Conservation (phyloP, 2,888 invertebrate genomes). For the Invenusta paracnida region DNA sequence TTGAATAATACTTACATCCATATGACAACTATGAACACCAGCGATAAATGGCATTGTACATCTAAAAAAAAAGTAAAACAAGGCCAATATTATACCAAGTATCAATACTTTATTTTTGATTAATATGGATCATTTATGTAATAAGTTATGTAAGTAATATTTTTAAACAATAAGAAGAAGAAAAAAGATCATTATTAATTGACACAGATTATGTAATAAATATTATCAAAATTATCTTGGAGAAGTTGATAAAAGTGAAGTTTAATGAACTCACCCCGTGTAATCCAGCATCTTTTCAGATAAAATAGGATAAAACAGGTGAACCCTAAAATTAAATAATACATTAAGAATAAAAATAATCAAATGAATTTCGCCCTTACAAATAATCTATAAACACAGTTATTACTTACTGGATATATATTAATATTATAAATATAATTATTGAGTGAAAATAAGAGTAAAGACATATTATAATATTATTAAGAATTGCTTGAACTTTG, state of each 20-base stretch:
- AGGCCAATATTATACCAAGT: neutral
- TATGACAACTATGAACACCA: conserved; percentile 31
- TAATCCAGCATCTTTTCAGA: neutral
- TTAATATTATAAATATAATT: neutral
- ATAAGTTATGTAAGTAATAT: too few relatives aligned
- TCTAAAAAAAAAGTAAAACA: conserved; percentile 5
- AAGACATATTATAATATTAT: too few relatives aligned
- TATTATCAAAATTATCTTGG: too few relatives aligned
- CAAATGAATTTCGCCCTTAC: neutral
- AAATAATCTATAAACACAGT: neutral
- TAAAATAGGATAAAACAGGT: conserved; percentile 19
- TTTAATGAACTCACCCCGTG: conserved; percentile 25
- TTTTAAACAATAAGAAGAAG: too few relatives aligned
- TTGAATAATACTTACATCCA: conserved; percentile 33
- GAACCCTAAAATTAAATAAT: conserved; percentile 24
- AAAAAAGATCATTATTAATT: too few relatives aligned
- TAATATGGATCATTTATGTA: too few relatives aligned
- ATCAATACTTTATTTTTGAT: too few relatives aligned
- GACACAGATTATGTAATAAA: too few relatives aligned
- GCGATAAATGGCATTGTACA: conserved; percentile 34
- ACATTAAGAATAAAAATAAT: neutral
- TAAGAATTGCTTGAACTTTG: too few relatives aligned
- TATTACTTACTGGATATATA: neutral
- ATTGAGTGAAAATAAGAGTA: too few relatives aligned
- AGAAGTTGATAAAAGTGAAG: too few relatives aligned